A percentile compares a stretch with the other conserved stretches of the same genome.
Conservation (phyloP, 2,113 vertebrate species). For the Pachypanchax playfairii region DNA sequence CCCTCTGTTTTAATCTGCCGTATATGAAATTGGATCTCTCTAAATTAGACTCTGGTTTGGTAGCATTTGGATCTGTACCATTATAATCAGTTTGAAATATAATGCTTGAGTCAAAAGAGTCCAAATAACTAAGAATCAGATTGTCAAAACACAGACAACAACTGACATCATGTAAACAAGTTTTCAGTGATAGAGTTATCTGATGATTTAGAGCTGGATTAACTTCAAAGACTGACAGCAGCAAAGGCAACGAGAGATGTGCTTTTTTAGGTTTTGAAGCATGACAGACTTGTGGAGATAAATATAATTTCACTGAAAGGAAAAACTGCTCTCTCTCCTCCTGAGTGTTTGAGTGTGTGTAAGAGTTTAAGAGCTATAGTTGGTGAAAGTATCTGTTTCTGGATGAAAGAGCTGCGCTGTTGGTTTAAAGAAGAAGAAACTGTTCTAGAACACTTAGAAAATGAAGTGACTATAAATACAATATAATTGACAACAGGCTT, state of each 20-base stretch:
- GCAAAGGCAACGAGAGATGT: neutral
- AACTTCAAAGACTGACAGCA: neutral
- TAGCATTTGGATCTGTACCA: no score
- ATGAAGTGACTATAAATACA: no score
- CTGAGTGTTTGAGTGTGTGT: neutral
- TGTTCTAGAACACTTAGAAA: no score
- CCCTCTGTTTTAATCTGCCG: no score
- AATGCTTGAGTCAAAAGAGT: no score
- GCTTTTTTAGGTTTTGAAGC: neutral
- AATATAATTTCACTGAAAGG: neutral
- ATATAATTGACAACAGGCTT: no score
- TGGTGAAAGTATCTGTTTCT: neutral
- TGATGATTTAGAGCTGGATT: constrained; percentile 10
- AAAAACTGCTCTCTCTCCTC: neutral
- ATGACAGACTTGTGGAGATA: neutral
- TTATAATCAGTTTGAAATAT: neutral
- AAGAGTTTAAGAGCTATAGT: no score
- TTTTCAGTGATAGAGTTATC: neutral
- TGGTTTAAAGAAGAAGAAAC: neutral
- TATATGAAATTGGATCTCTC: no score
- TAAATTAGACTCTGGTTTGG: no score
- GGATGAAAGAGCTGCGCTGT: neutral
- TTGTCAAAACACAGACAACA: neutral
- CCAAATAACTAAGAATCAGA: neutral
- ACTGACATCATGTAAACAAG: neutral